A percentile compares a stretch with the other conserved stretches of the same genome.
Conservation (phyloP, 2,797 vertebrate genomes). For the Anableps anableps region DNA sequence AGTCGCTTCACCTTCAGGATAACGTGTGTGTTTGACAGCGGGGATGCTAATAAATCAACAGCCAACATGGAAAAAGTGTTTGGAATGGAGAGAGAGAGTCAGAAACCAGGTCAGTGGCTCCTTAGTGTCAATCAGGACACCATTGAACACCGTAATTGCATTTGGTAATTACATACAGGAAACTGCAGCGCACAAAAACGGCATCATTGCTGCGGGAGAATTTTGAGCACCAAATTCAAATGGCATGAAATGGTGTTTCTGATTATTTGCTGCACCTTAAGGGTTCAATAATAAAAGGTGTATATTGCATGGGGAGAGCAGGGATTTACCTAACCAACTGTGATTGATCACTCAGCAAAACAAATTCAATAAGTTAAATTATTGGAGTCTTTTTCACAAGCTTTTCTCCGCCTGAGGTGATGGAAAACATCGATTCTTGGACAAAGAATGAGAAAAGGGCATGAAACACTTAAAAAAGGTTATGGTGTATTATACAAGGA, state of each 20-base stretch:
- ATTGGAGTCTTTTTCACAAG: constrained; percentile 31
- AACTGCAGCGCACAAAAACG: neutral
- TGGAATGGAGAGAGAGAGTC: constrained; percentile 10
- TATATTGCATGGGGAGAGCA: constrained; percentile 58
- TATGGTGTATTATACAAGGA: neutral
- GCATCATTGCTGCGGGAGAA: constrained; percentile 12
- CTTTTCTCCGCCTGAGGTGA: constrained; percentile 49
- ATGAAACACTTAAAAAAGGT: constrained; percentile 16
- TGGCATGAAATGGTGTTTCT: constrained; percentile 9
- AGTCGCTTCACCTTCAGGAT: constrained; percentile 43
- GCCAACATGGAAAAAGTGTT: constrained; percentile 24
- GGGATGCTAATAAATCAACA: constrained; percentile 63
- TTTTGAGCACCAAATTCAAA: constrained; percentile 8
- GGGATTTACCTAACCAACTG: constrained; percentile 57
- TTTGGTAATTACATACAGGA: constrained; percentile 29
- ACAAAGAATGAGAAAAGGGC: constrained; percentile 33
- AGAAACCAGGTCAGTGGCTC: constrained; percentile 27
- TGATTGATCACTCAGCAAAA: constrained; percentile 53
- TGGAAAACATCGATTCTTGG: constrained; percentile 55
- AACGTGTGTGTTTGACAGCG: constrained; percentile 31
- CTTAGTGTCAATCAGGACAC: constrained; percentile 28
- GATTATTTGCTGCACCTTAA: constrained; percentile 35
- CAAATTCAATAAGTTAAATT: constrained; percentile 44
- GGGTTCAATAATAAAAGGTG: constrained; percentile 41
- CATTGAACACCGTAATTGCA: constrained; percentile 29